Base-by-base conservation (phyloP, 2,888 invertebrate genomes). In the Drosophila helvetica region DNA sequence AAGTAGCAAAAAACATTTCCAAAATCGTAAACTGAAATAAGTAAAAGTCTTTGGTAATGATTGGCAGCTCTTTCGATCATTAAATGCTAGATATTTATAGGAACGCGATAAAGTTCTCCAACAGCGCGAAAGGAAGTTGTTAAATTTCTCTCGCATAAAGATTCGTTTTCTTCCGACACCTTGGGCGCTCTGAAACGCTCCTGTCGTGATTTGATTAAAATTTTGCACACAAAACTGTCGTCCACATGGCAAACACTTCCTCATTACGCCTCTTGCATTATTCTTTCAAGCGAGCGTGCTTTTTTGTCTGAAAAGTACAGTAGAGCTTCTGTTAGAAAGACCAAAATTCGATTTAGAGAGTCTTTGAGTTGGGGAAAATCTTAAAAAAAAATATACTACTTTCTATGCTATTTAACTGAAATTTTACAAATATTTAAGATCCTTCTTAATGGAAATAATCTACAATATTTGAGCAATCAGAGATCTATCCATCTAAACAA, bases 221-320 rank as follows among this genome's bases (percentile, higher is more conserved):
- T 77, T 67, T 67, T 57, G 65, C 72, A 64, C 77, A 75, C 80
- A 63, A 62, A 64, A 55, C 46, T 64, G 63, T 27, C 50, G 63
- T 27, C 50, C 57, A 74, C 57, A 47, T 62, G 56, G 62, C 60
- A 51, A 33, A 45, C 70, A 82, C 80, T 85, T 85, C 85, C 87
- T 87, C 74, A 58, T 71, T 79, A 82, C 83, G 77, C 72, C 71
- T 75, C 75, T 79, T 79, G 85, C 74, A 87, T 86, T 76, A 85
- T 78, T 74, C 38, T 38, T 7, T 38, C n/a, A 2, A 38, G 2
- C 38, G 38, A 6, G 38, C 38, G 38, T 15, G 7, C 38, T 53
- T 33, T 67, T 48, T 51, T 33, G 43, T 51, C 38, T 22, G 47
- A 50, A 51, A 46, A 33, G 18, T 45, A 22, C 38, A 38, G 38